Base-by-base conservation (phyloP, 2,888 invertebrate species). In the Conops quadrifasciatus region DNA sequence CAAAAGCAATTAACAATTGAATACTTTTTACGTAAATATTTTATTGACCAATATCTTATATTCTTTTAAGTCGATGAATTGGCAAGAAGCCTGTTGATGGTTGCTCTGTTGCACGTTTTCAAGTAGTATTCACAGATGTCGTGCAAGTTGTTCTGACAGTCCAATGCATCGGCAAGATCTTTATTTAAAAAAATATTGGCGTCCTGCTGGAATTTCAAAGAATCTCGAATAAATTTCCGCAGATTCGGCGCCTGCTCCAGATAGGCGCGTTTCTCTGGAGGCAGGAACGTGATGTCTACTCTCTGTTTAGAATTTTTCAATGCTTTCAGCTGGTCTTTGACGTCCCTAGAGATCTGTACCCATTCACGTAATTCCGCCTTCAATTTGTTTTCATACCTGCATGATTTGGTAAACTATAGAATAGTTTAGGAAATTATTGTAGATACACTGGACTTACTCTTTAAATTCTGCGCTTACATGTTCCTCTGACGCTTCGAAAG, bases 161-260 rank as follows among this genome's bases (percentile, higher is more conserved):
- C 79, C 11, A 78, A 71, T 9, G 79, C 63, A n/a, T 80, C 72
- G 0, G 74, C 72, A 30, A 78, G 76, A 24, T 82, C 75, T 2
- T 69, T 62, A 13, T 75, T 71, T 9, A 83, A 59, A 68, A 81
- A 85, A 0, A 45, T 45, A 2, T 64, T 59, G 0, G 79, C 79
- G 4, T 77, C 75, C 2, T 78, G 72, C 9, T 78, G 78, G 15
- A 84, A 83, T 9, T 75, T 71, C 0, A 80, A 11, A 0, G 79
- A 78, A 19, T 80, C 79, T 0, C 80, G 77, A 2, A 82, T 49
- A 24, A 80, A 82, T 5, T 74, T 76, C 9, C 78, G 78, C 7
- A 83, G 49, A 71, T 80, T 75, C 0, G 80, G 81, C 0, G 75
- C 80, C 2, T 75, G 65, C 3, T 77, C 74, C 2, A 85, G 75